phyloP scores from a whole-genome alignment of 2,113 vertebrate species.

The Dinomys branickii region DNA sequence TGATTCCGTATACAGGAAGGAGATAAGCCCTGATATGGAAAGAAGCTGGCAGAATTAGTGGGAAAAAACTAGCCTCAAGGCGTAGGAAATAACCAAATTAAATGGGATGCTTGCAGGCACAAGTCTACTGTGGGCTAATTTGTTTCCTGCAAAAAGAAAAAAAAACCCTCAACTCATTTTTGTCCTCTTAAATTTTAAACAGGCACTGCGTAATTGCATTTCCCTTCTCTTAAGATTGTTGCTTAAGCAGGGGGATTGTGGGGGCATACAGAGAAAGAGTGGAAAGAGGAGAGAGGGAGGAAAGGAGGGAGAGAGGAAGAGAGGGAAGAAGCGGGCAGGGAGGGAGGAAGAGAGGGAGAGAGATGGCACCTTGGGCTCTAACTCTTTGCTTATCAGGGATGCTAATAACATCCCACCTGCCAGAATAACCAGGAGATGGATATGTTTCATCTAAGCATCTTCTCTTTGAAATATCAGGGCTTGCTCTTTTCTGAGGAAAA shows the following conservation, averaged over 20 bases:
- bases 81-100: conserved; percentile 81
- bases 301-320: not conserved
- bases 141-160: conserved; percentile 78
- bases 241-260: conserved; percentile 10
- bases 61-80: conserved; percentile 73
- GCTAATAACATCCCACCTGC: conserved; percentile 67
- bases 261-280: not conserved
- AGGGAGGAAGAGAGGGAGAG: rapidly evolving
- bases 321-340: too few relatives aligned
- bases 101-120: conserved; percentile 80
- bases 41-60: conserved; percentile 73
- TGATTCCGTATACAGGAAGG: conserved; percentile 52
- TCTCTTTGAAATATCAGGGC: conserved; percentile 74
- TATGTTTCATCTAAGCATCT: conserved; percentile 71
- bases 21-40: conserved; percentile 66
- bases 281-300: not conserved
- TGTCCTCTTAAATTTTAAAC: conserved; percentile 83
- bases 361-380: not conserved
- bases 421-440: conserved; percentile 39
- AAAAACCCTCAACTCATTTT: conserved; percentile 79
- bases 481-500: conserved; percentile 71
- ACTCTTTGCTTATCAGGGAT: conserved; percentile 58
- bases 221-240: conserved; percentile 68
- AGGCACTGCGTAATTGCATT: conserved; percentile 72
- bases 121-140: conserved; percentile 84